A percentile compares a stretch with the other conserved stretches of the same genome.
phyloP scores from a whole-genome alignment of 2,797 vertebrate genomes.

The Pristis pectinata region DNA sequence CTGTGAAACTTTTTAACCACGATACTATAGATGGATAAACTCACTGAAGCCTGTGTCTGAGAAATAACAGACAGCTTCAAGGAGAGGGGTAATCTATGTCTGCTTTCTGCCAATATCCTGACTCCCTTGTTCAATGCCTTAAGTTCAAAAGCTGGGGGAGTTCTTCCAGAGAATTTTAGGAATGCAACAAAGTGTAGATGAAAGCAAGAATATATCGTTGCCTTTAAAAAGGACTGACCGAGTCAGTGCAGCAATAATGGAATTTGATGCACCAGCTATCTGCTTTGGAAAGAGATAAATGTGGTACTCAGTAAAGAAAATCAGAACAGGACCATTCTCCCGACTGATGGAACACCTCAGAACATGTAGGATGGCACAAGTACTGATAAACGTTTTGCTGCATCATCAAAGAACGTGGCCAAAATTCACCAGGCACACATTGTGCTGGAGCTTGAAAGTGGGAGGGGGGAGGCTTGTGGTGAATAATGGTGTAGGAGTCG shows the following conservation, averaged over 20 bases:
- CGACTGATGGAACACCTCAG: neutral
- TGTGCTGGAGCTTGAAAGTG: neutral
- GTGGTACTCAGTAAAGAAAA: neutral
- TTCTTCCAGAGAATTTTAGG: neutral
- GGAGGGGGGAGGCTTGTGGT: neutral
- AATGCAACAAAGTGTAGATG: neutral
- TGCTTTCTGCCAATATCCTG: neutral
- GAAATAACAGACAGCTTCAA: constrained; percentile 4
- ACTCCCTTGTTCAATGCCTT: constrained; percentile 17
- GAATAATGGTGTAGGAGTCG: constrained; percentile 10
- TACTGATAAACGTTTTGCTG: too few relatives aligned
- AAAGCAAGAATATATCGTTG: neutral
- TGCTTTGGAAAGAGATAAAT: neutral
- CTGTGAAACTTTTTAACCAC: neutral
- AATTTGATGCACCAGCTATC: neutral
- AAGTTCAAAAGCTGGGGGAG: constrained; percentile 30
- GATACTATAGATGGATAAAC: neutral
- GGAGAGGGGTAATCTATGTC: constrained; percentile 7
- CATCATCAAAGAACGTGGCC: neutral
- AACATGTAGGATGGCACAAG: neutral
- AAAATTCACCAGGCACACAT: neutral
- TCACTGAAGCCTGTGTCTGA: constrained; percentile 1
- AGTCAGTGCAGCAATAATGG: neutral
- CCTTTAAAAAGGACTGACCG: neutral
- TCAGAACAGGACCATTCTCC: neutral